Conservation (phyloP, 2,113 vertebrate genomes). For the Melospiza georgiana region DNA sequence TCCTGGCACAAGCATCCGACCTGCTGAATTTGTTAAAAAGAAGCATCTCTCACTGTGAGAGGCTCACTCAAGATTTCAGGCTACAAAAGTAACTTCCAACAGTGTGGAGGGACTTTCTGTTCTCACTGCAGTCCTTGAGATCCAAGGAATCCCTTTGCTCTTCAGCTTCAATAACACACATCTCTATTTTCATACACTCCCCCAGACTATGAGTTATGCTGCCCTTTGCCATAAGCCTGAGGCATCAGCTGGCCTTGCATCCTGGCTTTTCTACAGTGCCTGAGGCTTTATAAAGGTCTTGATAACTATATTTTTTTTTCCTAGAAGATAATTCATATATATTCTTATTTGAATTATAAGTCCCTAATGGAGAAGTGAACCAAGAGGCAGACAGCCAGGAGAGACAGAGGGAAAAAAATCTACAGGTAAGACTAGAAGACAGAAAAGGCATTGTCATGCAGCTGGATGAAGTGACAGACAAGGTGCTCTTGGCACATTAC, state of each 20-base stretch:
- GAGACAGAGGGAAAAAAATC: not conserved
- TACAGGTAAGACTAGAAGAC: not conserved
- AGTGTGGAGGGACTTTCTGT: not conserved
- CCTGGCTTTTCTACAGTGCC: not conserved
- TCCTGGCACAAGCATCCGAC: not conserved
- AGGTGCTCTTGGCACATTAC: not conserved
- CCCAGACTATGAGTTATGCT: not conserved
- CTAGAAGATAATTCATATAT: not conserved
- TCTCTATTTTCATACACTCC: not conserved
- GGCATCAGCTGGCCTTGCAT: not conserved
- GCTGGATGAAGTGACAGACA: not conserved
- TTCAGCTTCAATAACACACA: not conserved
- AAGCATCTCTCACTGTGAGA: not conserved
- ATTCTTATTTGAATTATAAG: not conserved
- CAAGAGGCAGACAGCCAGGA: not conserved
- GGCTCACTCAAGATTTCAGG: not conserved
- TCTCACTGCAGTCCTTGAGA: not conserved
- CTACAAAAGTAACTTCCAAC: not conserved
- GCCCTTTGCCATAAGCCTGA: constrained; percentile 23
- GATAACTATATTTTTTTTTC: not conserved
- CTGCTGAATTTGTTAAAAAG: not conserved
- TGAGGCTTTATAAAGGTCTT: constrained; percentile 1
- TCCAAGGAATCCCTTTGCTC: not conserved
- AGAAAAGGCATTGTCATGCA: not conserved
- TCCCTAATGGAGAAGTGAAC: not conserved